Evolutionary conservation across 2,797 vertebrate genomes (phyloP).

Genomic region (Hapalemur alaotrensis): DNA sequence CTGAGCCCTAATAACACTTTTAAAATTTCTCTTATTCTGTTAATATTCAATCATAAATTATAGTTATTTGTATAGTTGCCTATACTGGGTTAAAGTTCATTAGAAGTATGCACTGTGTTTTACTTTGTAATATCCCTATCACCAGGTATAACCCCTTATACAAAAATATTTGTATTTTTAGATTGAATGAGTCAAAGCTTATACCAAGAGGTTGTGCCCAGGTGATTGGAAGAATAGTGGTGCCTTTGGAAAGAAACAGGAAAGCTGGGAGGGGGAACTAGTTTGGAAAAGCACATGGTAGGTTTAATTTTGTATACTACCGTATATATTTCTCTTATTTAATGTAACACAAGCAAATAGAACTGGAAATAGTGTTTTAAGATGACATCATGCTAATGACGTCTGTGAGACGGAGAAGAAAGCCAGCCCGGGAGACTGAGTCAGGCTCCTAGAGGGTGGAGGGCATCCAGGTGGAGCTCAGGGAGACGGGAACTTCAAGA

Average conservation of each 20-base stretch:
- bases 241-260: not conserved
- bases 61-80: not conserved
- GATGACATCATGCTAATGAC: not conserved
- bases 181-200: not conserved
- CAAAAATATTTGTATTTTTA: not conserved
- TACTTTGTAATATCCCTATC: not conserved
- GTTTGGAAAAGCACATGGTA: not conserved
- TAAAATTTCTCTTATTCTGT: not conserved
- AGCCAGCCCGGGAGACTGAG: not conserved
- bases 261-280: not conserved
- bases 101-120: not conserved
- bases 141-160: not conserved
- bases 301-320: not conserved
- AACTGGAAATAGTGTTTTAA: not conserved
- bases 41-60: not conserved
- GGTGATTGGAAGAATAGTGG: not conserved
- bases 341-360: not conserved
- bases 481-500: not conserved
- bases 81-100: not conserved
- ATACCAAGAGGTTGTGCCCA: not conserved
- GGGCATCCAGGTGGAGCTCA: not conserved
- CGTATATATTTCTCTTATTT: not conserved
- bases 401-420: not conserved
- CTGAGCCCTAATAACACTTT: not conserved
- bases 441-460: not conserved